A percentile compares a stretch with the other conserved stretches of the same genome.
phyloP scores from a whole-genome alignment of 53 echinoderm and acorn worm species.

The Arbacia lixula region DNA sequence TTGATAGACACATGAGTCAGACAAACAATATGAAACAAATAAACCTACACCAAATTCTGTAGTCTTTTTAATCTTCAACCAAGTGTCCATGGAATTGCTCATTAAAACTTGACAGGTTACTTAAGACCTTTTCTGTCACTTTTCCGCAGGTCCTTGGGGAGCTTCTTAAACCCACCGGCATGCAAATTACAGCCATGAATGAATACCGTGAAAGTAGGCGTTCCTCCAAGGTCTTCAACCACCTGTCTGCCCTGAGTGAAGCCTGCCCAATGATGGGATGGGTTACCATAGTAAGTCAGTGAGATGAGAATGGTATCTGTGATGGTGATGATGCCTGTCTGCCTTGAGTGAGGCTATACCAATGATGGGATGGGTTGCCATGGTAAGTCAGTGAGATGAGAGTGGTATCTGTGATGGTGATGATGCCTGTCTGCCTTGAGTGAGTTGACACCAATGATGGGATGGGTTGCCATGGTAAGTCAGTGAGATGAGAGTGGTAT shows the following conservation, averaged over 20 bases:
- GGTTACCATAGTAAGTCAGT: conserved; percentile 85
- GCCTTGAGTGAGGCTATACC: conserved; percentile 77
- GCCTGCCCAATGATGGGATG: conserved; percentile 80
- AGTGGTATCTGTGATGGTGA: not conserved
- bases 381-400: conserved; percentile 64
- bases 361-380: conserved; percentile 74
- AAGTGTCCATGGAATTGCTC: too few relatives aligned
- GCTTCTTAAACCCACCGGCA: conserved; percentile 54
- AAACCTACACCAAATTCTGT: too few relatives aligned
- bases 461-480: conserved; percentile 96
- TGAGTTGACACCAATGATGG: conserved; percentile 73
- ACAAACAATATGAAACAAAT: too few relatives aligned
- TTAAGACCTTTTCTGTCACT: too few relatives aligned
- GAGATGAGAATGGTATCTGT: not conserved
- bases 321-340: conserved; percentile 47
- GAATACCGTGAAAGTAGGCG: conserved; percentile 63
- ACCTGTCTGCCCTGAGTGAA: conserved; percentile 80
- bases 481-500: not conserved
- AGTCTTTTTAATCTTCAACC: too few relatives aligned
- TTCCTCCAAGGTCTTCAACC: conserved; percentile 60
- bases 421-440: conserved; percentile 77
- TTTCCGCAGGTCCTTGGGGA: conserved; percentile 23
- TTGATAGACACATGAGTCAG: too few relatives aligned
- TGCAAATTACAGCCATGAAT: conserved; percentile 43
- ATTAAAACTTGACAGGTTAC: too few relatives aligned